Evolutionary conservation across 2,888 invertebrate genomes (phyloP), one percentile per base, ranked within the genome.

Genomic region (Drosophila anomalata): DNA sequence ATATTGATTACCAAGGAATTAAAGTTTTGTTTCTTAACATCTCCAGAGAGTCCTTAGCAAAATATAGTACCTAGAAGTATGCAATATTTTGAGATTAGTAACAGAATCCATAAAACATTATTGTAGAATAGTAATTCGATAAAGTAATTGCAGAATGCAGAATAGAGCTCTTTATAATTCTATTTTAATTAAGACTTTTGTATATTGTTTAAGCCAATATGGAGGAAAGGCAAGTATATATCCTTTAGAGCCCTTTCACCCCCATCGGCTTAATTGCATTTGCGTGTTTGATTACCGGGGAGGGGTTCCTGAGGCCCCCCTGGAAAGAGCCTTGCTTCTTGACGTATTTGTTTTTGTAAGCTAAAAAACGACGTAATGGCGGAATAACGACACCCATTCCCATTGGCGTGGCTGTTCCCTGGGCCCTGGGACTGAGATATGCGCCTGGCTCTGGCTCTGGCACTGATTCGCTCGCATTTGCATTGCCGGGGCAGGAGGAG

Each of bases 331-430:
- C 62, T 14, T 6, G 17, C 11, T 4, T 14, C 31, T 61, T 61
- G 63, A 62, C 14, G 63, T 61, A 61, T 61, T 61, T 61, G 61
- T 41, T 61, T 61, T 61, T 62, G 31, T 63, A 48, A 41, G 61
- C 31, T 41, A 47, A 46, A 20, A 42, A 42, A 17, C 62, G 61
- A 63, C 29, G 31, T 61, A 62, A 61, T 61, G 61, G 61, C 63
- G 63, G 61, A 62, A 31, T 61, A 61, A 61, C 61, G 63, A 61
- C 61, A 61, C 63, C 63, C 61, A 55, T 42, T 42, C 41, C 41
- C 39, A 39, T 39, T 14, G 6, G 42, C 42, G 39, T 61, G 46
- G 62, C 36, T 61, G 46, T 47, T 62, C 60, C 36, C 36, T n/a
- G 20, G 20, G 20, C 22, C 22, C 44, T 44, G 22, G 12, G 44